These are phyloP conservation scores for Trachurus trachurus DNA, from an alignment of 2,797 vertebrate genomes.

Conservation along the genomic window DNA sequence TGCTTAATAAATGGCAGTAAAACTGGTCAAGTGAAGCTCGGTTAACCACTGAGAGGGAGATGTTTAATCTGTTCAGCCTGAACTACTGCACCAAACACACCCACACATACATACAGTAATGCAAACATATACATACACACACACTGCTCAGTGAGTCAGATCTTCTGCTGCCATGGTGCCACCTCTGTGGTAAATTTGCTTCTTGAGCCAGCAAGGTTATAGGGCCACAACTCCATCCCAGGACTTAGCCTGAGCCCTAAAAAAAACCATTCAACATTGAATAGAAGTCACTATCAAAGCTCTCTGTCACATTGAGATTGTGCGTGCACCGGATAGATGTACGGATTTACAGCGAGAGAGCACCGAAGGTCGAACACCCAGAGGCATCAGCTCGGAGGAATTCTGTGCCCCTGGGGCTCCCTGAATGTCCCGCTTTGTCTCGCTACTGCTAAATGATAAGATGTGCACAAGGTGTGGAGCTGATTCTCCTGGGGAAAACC, in stretches of 20 bases:
- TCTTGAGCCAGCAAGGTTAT: conserved; percentile 32
- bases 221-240: conserved; percentile 4
- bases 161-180: conserved; percentile 17
- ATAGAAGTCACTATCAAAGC: conserved; percentile 54
- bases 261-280: conserved; percentile 64
- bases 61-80: conserved; percentile 46
- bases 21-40: conserved; percentile 39
- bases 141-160: conserved; percentile 28
- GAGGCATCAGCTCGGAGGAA: conserved; percentile 19
- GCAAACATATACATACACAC: no score
- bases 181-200: conserved; percentile 53
- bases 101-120: no score
- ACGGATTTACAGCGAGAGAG: conserved; percentile 59
- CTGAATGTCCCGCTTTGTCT: conserved; percentile 28
- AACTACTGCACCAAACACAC: no score
- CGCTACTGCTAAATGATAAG: conserved; percentile 31
- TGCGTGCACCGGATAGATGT: conserved; percentile 38
- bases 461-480: conserved; percentile 15
- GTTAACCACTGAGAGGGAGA: conserved; percentile 40
- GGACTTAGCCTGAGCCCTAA: conserved; percentile 50
- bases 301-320: conserved; percentile 48
- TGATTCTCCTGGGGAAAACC: conserved; percentile 5
- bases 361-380: conserved; percentile 52
- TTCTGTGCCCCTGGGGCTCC: neutral
- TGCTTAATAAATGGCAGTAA: conserved; percentile 44